phyloP scores from a whole-genome alignment of 2,797 vertebrate species.

The Leontopithecus rosalia region DNA sequence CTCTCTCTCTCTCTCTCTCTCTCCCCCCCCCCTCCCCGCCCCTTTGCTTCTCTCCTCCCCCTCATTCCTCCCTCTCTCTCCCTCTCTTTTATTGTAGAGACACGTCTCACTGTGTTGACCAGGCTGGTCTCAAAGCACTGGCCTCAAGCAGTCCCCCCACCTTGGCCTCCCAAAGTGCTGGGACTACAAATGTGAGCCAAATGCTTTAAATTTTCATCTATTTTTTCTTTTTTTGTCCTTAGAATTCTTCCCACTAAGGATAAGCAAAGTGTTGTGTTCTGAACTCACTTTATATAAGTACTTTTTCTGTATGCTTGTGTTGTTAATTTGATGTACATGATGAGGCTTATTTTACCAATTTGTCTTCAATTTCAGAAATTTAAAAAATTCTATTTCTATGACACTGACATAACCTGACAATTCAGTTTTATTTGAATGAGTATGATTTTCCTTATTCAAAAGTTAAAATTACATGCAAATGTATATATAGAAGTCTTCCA shows the following conservation, averaged over 20 bases:
- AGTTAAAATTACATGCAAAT: neutral
- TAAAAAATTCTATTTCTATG: neutral
- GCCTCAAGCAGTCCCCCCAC: neutral
- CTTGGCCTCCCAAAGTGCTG: neutral
- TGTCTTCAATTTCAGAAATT: neutral
- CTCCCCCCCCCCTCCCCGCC: fast-evolving
- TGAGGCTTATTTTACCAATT: neutral
- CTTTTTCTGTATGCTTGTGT: neutral
- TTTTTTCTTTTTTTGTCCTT: neutral
- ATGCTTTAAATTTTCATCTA: neutral
- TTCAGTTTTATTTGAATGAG: neutral
- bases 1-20: too few relatives aligned
- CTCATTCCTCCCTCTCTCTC: neutral
- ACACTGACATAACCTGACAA: neutral
- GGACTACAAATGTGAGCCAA: neutral
- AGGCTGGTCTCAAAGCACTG: neutral
- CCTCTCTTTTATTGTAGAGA: neutral
- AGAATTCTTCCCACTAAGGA: neutral
- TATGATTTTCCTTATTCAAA: slow-evolving; percentile 28
- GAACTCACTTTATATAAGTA: neutral
- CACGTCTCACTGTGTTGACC: neutral
- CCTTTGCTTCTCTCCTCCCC: too few relatives aligned
- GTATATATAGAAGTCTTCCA: neutral
- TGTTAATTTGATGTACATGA: neutral
- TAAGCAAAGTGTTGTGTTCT: slow-evolving; percentile 4